Evolutionary conservation across 2,888 invertebrate genomes (phyloP), one percentile per base, ranked within the genome.

Genomic region (Noctua pronuba): DNA sequence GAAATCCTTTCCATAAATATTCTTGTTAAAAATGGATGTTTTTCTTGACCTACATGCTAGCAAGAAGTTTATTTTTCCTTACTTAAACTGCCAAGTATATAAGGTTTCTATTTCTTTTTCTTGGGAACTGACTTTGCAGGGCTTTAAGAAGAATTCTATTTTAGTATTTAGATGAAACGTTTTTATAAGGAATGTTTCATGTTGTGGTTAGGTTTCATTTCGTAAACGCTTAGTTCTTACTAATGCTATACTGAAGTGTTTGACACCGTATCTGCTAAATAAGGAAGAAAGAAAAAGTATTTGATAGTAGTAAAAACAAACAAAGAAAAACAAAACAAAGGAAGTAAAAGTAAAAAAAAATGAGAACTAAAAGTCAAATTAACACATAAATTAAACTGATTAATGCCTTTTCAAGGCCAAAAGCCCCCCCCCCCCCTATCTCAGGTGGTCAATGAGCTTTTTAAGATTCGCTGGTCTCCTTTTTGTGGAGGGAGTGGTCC

Each of bases 91-190:
- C 8, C 2, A 31, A 28, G 4, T 55, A 58, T 58, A 6, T 28
- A 80, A 80, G 52, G 64, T 73, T 62, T 70, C 21, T 35, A 28
- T 13, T 44, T 62, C 35, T 31, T 28, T 24, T 35, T 46, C 31
- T 35, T n/a, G 1, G n/a, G 46, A 60, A 60, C n/a, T 41, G 11
- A 49, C 11, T 65, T 76, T 55, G 5, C 35, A 5, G 10, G 35
- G 44, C 24, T 62, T 31, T 1, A 3, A 18, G 8, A 41, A 62
- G 0, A 31, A 11, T 24, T 31, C 18, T 24, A 73, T 24, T 49
- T 68, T 28, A 16, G 16, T 46, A 72, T n/a, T 46, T 35, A 13
- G 21, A 66, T 46, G 6, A 49, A 46, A 28, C 21, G 0, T 2
- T 24, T 13, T 11, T 13, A 18, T 1, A 31, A 24, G 24, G 1